Evolutionary conservation across 53 echinoderm and acorn worm genomes (phyloP).

Genomic region (Echinometra lucunter): DNA sequence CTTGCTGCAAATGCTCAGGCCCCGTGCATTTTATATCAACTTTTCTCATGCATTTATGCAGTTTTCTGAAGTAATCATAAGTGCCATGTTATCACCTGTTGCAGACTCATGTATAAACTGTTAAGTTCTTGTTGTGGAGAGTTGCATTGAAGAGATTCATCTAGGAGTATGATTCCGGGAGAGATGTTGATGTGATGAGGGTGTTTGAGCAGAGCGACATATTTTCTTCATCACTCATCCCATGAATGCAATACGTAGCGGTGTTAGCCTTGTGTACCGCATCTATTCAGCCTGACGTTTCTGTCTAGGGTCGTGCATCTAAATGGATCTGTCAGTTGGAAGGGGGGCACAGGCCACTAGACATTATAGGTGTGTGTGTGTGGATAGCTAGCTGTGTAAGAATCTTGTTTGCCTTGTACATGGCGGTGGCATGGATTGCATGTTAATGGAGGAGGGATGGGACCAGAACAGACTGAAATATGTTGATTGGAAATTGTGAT

Average conservation of each 20-base stretch:
- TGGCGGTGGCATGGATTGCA: background rate
- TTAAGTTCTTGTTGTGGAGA: background rate
- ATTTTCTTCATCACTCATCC: constrained; percentile 41
- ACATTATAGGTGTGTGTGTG: constrained; percentile 47
- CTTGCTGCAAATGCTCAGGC: background rate
- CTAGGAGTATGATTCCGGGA: background rate
- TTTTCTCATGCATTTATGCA: background rate
- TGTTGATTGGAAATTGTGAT: constrained; percentile 1
- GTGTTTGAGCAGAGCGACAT: background rate
- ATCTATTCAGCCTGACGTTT: constrained; percentile 16
- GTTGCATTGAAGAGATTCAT: background rate
- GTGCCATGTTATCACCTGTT: background rate
- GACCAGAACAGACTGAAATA: background rate
- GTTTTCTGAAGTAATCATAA: background rate
- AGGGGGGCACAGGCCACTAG: constrained; percentile 24
- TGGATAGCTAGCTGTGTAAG: background rate
- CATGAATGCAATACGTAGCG: constrained; percentile 18
- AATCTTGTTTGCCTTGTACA: background rate
- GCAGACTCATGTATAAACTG: background rate
- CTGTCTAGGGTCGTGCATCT: constrained; percentile 49
- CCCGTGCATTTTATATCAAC: background rate
- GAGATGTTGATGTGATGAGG: background rate
- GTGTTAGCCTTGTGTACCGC: constrained; percentile 28
- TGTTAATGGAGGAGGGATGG: constrained; percentile 14
- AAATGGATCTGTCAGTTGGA: constrained; percentile 47